Percentiles rank a stretch among this genome's conserved stretches.
Evolutionary conservation across 2,888 invertebrate species (phyloP).

Genomic region (Willowsia nigromaculata): DNA sequence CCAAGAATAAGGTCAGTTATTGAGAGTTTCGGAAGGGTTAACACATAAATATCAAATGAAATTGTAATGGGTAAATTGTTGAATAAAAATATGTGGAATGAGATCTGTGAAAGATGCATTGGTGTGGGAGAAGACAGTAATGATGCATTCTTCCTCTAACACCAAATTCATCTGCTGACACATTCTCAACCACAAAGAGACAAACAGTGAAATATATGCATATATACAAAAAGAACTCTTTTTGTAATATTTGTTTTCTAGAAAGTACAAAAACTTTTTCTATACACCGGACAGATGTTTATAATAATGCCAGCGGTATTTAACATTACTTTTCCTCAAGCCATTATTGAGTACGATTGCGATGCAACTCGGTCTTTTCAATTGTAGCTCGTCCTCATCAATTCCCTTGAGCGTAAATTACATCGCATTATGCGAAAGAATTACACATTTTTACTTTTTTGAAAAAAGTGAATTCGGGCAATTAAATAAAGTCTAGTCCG

Average conservation of each 20-base stretch:
- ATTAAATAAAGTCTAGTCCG: slow-evolving; percentile 43
- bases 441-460: slow-evolving; percentile 14
- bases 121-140: background rate
- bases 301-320: background rate
- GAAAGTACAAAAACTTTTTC: background rate
- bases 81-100: background rate
- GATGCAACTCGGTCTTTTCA: too few species aligned
- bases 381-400: too few species aligned
- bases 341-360: too few species aligned
- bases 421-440: background rate
- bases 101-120: background rate
- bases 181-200: background rate
- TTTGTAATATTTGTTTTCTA: background rate
- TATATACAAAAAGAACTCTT: background rate
- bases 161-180: background rate
- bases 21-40: background rate
- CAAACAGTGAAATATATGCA: background rate
- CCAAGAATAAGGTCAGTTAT: background rate
- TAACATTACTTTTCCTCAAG: background rate
- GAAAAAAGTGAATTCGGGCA: slow-evolving; percentile 28
- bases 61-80: background rate
- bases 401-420: too few species aligned
- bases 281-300: slow-evolving; percentile 29
- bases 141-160: background rate
- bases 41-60: background rate